A percentile compares a stretch with the other conserved stretches of the same genome.
These are phyloP conservation scores for Xenops minutus DNA, from an alignment of 2,797 vertebrate genomes.

Conservation along the genomic window DNA sequence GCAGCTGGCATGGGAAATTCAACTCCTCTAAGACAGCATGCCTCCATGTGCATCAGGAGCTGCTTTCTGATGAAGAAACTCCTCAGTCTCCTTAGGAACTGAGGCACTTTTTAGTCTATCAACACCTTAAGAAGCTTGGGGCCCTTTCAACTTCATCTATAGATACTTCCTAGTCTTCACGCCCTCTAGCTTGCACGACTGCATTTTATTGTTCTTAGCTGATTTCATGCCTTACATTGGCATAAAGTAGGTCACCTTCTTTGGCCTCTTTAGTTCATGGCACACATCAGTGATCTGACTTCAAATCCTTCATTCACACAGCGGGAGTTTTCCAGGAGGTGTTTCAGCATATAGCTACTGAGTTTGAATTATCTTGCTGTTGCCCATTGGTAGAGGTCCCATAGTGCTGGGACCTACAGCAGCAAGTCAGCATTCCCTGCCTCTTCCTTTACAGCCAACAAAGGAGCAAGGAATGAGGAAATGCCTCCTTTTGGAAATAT, in stretches of 20 bases:
- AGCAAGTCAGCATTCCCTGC: background rate
- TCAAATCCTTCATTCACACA: background rate
- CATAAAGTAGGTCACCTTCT: background rate
- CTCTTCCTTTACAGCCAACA: background rate
- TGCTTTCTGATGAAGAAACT: background rate
- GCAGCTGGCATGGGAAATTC: background rate
- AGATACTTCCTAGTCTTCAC: background rate
- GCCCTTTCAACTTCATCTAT: background rate
- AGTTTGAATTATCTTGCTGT: background rate
- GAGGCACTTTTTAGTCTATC: background rate
- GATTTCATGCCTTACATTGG: background rate
- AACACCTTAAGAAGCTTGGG: background rate
- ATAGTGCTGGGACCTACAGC: background rate
- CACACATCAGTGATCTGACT: background rate
- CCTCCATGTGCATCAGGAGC: background rate
- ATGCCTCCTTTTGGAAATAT: background rate
- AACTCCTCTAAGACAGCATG: background rate
- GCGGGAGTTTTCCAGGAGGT: background rate
- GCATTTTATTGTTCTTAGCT: background rate
- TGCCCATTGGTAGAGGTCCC: background rate
- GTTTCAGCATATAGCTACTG: background rate
- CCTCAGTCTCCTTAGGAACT: background rate
- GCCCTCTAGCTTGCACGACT: background rate
- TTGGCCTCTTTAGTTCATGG: background rate
- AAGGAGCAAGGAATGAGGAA: background rate